phyloP scores from a whole-genome alignment of 2,113 vertebrate genomes.

The Phyllostomus hastatus region DNA sequence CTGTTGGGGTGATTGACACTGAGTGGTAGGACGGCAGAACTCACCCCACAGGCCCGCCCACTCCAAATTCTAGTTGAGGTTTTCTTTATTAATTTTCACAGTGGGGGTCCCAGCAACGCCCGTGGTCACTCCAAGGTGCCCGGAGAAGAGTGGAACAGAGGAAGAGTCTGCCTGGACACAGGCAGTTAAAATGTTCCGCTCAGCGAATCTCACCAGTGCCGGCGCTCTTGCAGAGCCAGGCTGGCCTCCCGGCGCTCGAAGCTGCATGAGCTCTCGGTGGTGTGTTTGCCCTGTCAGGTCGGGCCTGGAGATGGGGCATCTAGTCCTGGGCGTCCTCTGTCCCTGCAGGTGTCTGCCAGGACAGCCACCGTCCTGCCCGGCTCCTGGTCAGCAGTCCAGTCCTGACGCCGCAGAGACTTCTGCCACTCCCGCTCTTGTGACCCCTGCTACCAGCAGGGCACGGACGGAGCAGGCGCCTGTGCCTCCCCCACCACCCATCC shows the following conservation, averaged over 20 bases:
- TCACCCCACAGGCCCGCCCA: not conserved
- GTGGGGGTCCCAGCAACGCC: not conserved
- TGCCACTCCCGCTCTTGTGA: too few species aligned
- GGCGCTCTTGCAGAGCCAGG: not conserved
- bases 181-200: not conserved
- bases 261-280: rapidly evolving
- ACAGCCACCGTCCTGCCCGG: not conserved
- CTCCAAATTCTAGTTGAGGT: not conserved
- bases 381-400: not conserved
- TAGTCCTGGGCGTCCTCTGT: not conserved
- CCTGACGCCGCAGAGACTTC: not conserved
- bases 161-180: not conserved
- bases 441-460: not conserved
- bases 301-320: not conserved
- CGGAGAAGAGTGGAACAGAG: not conserved
- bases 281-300: not conserved
- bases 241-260: not conserved
- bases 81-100: not conserved
- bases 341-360: not conserved
- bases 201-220: too few species aligned
- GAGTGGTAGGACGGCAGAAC: not conserved
- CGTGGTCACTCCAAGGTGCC: not conserved
- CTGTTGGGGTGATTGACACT: not conserved
- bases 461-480: not conserved
- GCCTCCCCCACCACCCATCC: not conserved